Evolutionary conservation across 2,113 vertebrate species (phyloP).

Genomic region (Poeciliopsis occidentalis): DNA sequence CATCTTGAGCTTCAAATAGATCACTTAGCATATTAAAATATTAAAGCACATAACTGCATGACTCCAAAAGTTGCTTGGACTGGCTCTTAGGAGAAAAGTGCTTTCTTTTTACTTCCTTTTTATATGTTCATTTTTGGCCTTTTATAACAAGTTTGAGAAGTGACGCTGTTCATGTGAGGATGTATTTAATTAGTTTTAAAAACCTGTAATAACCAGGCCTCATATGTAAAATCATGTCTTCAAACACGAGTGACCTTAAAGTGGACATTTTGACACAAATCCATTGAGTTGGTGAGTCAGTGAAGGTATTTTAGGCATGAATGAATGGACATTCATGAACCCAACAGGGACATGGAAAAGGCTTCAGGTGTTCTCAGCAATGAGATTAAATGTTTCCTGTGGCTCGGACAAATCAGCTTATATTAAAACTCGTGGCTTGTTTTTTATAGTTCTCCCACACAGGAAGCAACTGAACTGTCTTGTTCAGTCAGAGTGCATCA

Average conservation of each 20-base stretch:
- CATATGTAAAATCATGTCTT: no score
- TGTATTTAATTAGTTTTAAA: neutral
- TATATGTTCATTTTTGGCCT: neutral
- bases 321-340: constrained; percentile 43
- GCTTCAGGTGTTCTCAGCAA: no score
- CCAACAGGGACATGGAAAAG: neutral
- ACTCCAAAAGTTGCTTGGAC: no score
- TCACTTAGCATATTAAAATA: no score
- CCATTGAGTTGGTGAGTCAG: constrained; percentile 22
- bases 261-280: neutral
- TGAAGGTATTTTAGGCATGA: constrained; percentile 21
- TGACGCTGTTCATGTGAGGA: neutral
- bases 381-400: neutral
- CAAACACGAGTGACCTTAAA: neutral
- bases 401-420: neutral
- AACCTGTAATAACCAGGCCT: neutral
- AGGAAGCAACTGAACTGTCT: constrained; percentile 25
- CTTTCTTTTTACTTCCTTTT: no score
- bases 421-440: constrained; percentile 7
- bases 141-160: neutral
- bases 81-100: no score
- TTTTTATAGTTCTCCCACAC: constrained; percentile 10
- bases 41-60: no score
- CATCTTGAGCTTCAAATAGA: no score
- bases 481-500: neutral